Evolutionary conservation across 1,140 invertebrate species (phyloP), one percentile per base, ranked within the genome.

Genomic region (Anoplolepis gracilipes): DNA sequence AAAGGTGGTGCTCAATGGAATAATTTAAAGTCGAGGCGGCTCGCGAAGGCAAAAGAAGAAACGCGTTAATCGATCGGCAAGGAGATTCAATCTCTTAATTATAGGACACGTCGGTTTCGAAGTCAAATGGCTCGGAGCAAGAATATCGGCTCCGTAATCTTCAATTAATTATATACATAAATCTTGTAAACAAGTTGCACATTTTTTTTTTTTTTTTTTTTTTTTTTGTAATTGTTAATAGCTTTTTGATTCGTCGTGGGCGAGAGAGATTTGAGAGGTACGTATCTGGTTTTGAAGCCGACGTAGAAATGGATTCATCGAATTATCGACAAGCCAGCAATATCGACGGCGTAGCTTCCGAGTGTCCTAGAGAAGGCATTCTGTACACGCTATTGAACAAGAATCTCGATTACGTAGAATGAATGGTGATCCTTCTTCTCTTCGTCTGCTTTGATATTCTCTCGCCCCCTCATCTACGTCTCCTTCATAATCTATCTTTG

Each of bases 401-500:
- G 84, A 91, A 90, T 90, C 88, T 86, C 77, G 89, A 90, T 87
- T 85, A 75, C 81, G 72, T 82, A 81, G 92, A 88, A 93, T 93
- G 91, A 93, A 92, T 92, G 90, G 87, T 88, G 81, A 55, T 28
- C 55, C 78, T 64, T 33, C 76, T 81, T 73, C 46, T 85, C 36
- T 67, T 53, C 75, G 49, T 78, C 65, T 77, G 64, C 84, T 69
- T 75, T 53, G 62, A 79, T 90, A 78, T 86, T 79, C 53, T 67
- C 42, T 67, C 42, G 46, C 67, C 75, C 67, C 73, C 57, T 39
- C 77, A 49, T 67, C 33, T 33, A n/a, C 22, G 30, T n/a, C 67
- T 33, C 22, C 49, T 25, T 78, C 59, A 78, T 73, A 64, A 89
- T 88, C 84, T 78, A 86, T 88, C 78, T 77, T 78, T 78, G 75